A percentile compares a stretch with the other conserved stretches of the same genome.
phyloP scores from a whole-genome alignment of 1,140 invertebrate genomes.

The Cotesia glomerata region DNA sequence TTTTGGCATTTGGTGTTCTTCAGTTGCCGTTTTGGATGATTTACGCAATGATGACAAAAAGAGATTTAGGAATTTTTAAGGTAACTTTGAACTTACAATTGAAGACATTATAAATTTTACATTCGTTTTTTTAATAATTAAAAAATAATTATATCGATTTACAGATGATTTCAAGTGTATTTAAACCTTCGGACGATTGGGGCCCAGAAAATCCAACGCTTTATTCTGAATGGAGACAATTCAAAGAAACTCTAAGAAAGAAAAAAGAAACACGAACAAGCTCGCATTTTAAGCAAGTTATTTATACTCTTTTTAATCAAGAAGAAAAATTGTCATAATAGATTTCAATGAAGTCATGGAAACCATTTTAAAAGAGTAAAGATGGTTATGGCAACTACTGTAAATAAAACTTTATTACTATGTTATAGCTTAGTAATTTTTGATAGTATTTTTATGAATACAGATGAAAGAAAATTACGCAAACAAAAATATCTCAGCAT shows the following conservation, averaged over 20 bases:
- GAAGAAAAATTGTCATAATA: slow-evolving; percentile 48
- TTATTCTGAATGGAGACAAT: slow-evolving; percentile 56
- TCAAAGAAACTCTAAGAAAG: slow-evolving; percentile 53
- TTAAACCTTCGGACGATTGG: slow-evolving; percentile 63
- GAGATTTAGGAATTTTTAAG: slow-evolving; percentile 41
- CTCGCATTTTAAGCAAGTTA: slow-evolving; percentile 50
- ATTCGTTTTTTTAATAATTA: too few species aligned
- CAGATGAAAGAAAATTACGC: too few species aligned
- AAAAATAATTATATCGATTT: not conserved
- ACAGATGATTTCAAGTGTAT: slow-evolving; percentile 62
- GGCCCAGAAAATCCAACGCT: slow-evolving; percentile 60
- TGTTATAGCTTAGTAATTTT: too few species aligned
- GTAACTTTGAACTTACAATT: slow-evolving; percentile 33
- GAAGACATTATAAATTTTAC: too few species aligned
- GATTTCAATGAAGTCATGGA: too few species aligned
- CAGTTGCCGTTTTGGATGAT: slow-evolving; percentile 68
- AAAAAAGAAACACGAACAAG: slow-evolving; percentile 50
- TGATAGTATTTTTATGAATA: too few species aligned
- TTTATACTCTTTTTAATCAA: slow-evolving; percentile 49
- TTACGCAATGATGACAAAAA: slow-evolving; percentile 60
- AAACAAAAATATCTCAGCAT: too few species aligned
- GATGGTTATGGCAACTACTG: too few species aligned
- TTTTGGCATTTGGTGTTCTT: slow-evolving; percentile 64
- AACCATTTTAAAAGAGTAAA: too few species aligned
- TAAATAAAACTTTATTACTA: too few species aligned